These are phyloP conservation scores for Labroides dimidiatus DNA, from an alignment of 2,797 vertebrate genomes.

Conservation along the genomic window DNA sequence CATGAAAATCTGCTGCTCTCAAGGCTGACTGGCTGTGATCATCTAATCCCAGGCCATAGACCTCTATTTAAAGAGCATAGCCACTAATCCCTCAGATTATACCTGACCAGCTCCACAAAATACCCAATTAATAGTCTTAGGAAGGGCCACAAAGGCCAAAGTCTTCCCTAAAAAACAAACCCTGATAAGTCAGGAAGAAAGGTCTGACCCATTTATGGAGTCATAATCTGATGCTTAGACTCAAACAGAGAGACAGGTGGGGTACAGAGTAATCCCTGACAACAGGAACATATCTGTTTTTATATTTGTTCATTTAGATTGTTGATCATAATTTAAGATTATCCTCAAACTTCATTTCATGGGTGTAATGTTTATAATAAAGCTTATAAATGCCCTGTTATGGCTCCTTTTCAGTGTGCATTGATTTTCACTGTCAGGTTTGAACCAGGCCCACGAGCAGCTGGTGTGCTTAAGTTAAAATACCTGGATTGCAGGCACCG, in stretches of 20 bases:
- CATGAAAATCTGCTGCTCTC: constrained; percentile 58
- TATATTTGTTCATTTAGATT: not conserved
- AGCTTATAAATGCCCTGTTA: not conserved
- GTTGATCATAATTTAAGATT: not conserved
- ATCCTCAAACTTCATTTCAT: not conserved
- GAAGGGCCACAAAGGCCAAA: constrained; percentile 36
- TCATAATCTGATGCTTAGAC: constrained; percentile 40
- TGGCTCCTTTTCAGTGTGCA: constrained; percentile 26
- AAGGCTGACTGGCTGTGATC: constrained; percentile 55
- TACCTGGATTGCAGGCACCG: constrained; percentile 58
- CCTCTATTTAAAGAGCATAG: constrained; percentile 77
- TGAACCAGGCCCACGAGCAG: constrained; percentile 45
- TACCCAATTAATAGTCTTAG: constrained; percentile 72
- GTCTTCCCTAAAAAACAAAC: constrained; percentile 32
- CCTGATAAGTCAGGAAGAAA: constrained; percentile 13
- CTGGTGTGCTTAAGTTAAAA: constrained; percentile 56
- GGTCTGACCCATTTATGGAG: constrained; percentile 35
- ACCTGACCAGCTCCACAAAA: constrained; percentile 65
- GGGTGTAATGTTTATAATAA: not conserved
- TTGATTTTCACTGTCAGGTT: constrained; percentile 30
- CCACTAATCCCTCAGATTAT: constrained; percentile 79
- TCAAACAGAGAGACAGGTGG: constrained; percentile 19
- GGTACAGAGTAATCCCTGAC: not conserved
- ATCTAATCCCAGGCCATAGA: constrained; percentile 73
- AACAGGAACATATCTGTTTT: constrained; percentile 18